Percentiles rank a stretch among this genome's conserved stretches.
Conservation (phyloP, 2,113 vertebrate genomes). For the Rhegmatorhina hoffmannsi region DNA sequence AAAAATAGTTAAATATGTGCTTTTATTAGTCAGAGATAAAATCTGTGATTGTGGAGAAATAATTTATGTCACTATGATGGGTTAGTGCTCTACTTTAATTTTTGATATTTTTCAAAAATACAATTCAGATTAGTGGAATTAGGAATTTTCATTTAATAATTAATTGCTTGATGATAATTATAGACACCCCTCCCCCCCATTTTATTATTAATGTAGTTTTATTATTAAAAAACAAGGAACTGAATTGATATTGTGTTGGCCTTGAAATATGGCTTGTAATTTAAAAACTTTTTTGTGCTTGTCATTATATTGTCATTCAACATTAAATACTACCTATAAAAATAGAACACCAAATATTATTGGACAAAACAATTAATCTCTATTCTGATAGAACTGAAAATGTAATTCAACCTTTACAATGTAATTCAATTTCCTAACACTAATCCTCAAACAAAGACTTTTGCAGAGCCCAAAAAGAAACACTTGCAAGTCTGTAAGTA, state of each 20-base stretch:
- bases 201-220: neutral
- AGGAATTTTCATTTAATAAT: neutral
- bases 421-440: neutral
- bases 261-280: neutral
- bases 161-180: neutral
- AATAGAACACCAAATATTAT: neutral
- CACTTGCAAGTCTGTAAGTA: neutral
- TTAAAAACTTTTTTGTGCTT: neutral
- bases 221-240: neutral
- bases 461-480: neutral
- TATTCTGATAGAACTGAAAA: neutral
- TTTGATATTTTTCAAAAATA: neutral
- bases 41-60: neutral
- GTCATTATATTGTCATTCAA: neutral
- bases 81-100: neutral
- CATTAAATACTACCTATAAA: neutral
- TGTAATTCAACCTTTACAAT: neutral
- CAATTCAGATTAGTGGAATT: neutral
- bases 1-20: neutral
- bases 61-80: neutral
- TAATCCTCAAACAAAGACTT: conserved; percentile 10
- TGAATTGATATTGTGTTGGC: neutral
- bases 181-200: neutral
- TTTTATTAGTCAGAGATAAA: neutral
- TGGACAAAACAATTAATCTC: neutral